A percentile compares a stretch with the other conserved stretches of the same genome.
These are phyloP conservation scores for Arion vulgaris DNA, from an alignment of 1,140 invertebrate genomes.

Conservation along the genomic window DNA sequence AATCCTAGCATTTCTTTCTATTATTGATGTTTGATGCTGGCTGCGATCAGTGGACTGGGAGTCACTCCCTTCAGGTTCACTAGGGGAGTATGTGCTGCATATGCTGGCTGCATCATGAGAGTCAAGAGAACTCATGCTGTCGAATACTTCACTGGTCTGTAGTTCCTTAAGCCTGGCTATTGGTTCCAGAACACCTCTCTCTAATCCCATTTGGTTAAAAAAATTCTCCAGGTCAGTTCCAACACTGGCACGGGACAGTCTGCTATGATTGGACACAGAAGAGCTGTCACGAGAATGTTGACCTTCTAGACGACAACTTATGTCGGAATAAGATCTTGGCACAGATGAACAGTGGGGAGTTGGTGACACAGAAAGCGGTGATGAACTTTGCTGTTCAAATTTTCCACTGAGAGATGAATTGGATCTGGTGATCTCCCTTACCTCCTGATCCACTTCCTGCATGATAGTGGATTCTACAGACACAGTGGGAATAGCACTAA, in stretches of 20 bases:
- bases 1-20: conserved; percentile 93
- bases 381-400: conserved; percentile 19
- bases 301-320: conserved; percentile 52
- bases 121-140: conserved; percentile 84
- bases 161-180: conserved; percentile 56
- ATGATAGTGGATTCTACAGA: not conserved
- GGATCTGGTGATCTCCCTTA: conserved; percentile 5
- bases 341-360: conserved; percentile 21
- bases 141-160: conserved; percentile 79
- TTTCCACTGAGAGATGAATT: conserved; percentile 31
- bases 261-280: conserved; percentile 62
- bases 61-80: conserved; percentile 49
- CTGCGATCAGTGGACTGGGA: conserved; percentile 59
- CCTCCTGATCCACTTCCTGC: not conserved
- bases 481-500: conserved; percentile 19
- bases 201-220: conserved; percentile 90
- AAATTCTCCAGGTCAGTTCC: conserved; percentile 77
- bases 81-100: conserved; percentile 65
- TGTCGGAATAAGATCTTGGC: conserved; percentile 67
- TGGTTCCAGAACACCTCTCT: conserved; percentile 77
- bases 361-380: not conserved
- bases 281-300: conserved; percentile 61
- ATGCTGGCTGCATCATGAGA: conserved; percentile 75
- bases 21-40: conserved; percentile 84
- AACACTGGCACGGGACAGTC: conserved; percentile 64